Evolutionary conservation across 2,797 vertebrate genomes (phyloP), one percentile per base, ranked within the genome.

Genomic region (Erethizon dorsatum): DNA sequence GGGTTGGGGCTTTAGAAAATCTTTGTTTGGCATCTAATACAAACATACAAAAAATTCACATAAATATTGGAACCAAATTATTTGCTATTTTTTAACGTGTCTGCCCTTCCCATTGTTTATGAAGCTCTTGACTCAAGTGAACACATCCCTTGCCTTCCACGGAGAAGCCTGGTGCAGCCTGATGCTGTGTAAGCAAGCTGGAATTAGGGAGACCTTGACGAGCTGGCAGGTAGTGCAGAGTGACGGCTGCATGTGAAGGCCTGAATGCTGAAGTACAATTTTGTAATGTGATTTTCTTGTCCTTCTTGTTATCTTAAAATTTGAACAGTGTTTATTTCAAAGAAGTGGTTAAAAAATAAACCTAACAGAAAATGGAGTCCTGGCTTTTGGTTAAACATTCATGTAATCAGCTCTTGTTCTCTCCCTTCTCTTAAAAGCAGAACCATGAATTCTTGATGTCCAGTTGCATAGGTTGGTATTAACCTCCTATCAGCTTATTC

Each of bases 321-420:
- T 94, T 94, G 56, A 77, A 79, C 67, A 73, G 24, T 85, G 65
- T 85, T 75, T 92, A 52, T 95, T 96, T 97, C 78, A 78, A 90
- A 91, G 65, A 89, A 33, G 15, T 65, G 14, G 80, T 80, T 97
- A 71, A 93, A 91, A 97, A 94, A 69, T 90, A 67, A 79, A 83
- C 56, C 83, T 54, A 92, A 41, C 57, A 71, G 75, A 71, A 94
- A 92, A 93, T 0, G 7, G 65, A 91, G 65, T 57, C 63, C 31
- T 82, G 54, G 69, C 52, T 63, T 96, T 95, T 84, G 75, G 83
- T 83, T 92, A 83, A 91, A 83, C 50, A 47, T 88, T 73, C 83
- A 31, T 54, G 83, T 85, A 54, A 52, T 85, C 15, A 22, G 20
- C 37, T 8, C 2, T 63, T 47, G 47, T 41, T 52, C 31, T 61